Evolutionary conservation across 2,113 vertebrate genomes (phyloP).

Genomic region (Casuarius casuarius): DNA sequence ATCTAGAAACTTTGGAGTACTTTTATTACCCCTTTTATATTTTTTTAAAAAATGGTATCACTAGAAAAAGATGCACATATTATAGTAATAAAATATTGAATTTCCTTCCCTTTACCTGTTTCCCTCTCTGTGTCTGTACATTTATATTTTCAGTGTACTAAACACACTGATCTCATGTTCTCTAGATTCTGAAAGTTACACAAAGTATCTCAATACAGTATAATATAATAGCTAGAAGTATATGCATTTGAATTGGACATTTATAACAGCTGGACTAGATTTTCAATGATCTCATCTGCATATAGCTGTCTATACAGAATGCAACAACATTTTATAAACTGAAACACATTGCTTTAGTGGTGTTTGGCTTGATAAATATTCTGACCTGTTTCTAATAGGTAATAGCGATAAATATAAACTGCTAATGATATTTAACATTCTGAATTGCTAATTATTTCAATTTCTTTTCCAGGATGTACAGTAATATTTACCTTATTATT

Average conservation of each 20-base stretch:
- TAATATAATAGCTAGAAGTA: not conserved
- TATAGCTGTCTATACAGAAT: not conserved
- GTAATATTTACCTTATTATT: not conserved
- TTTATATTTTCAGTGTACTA: not conserved
- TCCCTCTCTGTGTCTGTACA: not conserved
- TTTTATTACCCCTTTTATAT: rapidly evolving
- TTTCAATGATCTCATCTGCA: not conserved
- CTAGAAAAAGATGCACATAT: not conserved
- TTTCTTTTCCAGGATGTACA: not conserved
- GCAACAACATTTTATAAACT: not conserved
- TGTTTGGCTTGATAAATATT: not conserved
- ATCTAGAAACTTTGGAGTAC: not conserved
- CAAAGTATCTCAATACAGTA: not conserved
- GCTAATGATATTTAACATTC: not conserved
- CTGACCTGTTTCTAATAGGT: not conserved
- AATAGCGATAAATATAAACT: not conserved
- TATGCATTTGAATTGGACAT: not conserved
- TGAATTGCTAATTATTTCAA: not conserved
- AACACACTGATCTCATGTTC: not conserved
- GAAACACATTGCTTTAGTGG: not conserved
- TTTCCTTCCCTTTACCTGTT: not conserved
- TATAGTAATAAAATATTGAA: not conserved
- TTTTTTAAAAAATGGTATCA: not conserved
- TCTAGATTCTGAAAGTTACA: not conserved
- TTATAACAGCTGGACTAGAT: not conserved